A percentile compares a stretch with the other conserved stretches of the same genome.
Conservation (phyloP, 1,140 invertebrate species). For the Drosophila ohnishii region DNA sequence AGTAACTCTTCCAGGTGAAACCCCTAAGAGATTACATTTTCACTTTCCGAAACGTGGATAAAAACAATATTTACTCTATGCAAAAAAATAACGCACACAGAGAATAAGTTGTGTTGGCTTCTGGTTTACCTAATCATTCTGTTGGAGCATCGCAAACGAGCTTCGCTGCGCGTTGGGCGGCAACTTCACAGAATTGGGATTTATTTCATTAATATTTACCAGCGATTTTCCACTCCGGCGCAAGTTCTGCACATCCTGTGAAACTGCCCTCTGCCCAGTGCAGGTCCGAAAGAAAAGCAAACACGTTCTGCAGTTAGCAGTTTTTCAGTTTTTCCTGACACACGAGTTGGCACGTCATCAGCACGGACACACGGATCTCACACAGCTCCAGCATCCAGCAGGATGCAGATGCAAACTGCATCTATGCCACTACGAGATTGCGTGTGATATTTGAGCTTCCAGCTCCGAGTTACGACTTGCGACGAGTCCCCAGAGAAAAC, state of each 20-base stretch:
- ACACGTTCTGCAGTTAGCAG: slow-evolving; percentile 29
- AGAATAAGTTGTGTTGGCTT: slow-evolving; percentile 18
- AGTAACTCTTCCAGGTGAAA: not conserved
- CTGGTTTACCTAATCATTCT: slow-evolving; percentile 15
- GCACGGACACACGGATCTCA: slow-evolving; percentile 28
- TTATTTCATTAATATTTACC: slow-evolving; percentile 30
- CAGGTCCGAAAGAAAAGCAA: slow-evolving; percentile 15
- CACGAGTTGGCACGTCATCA: slow-evolving; percentile 40
- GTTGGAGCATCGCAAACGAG: slow-evolving; percentile 15
- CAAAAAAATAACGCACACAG: not conserved
- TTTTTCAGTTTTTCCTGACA: slow-evolving; percentile 25
- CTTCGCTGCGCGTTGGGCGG: not conserved
- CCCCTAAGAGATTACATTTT: not conserved
- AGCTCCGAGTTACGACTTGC: not conserved
- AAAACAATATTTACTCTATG: slow-evolving; percentile 2
- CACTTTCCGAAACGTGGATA: not conserved
- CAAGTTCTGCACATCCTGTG: not conserved
- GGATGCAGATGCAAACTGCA: slow-evolving; percentile 18
- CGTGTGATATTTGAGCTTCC: slow-evolving; percentile 6
- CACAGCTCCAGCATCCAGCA: not conserved
- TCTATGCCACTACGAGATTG: slow-evolving; percentile 3
- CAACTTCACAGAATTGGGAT: slow-evolving; percentile 7
- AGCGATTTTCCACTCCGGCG: slow-evolving; percentile 26
- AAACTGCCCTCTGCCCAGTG: not conserved
- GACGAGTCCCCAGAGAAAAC: slow-evolving; percentile 1